phyloP scores from a whole-genome alignment of 2,797 vertebrate species.

The Spheniscus humboldti region DNA sequence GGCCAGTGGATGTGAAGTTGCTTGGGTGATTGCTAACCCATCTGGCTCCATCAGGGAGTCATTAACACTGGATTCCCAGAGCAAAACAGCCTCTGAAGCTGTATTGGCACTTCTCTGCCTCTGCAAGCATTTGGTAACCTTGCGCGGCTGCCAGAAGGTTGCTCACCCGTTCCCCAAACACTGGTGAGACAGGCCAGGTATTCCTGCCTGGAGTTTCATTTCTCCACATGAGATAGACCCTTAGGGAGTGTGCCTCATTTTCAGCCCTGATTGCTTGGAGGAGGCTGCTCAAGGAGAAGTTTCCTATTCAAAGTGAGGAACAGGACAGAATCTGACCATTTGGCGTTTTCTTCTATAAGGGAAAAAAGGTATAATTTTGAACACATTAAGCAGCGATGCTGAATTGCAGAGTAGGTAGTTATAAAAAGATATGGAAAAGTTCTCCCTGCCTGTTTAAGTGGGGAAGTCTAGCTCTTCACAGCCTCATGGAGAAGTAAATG shows the following conservation, averaged over 20 bases:
- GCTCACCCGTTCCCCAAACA: background rate
- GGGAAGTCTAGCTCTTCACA: background rate
- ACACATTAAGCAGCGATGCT: background rate
- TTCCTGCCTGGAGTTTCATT: background rate
- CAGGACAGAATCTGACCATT: background rate
- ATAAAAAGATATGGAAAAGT: background rate
- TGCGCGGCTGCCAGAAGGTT: background rate
- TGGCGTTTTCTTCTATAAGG: background rate
- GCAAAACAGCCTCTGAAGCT: background rate
- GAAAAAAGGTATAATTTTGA: background rate
- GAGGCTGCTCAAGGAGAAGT: background rate
- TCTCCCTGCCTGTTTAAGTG: background rate
- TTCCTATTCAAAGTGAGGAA: background rate
- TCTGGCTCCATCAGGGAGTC: background rate
- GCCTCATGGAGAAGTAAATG: background rate
- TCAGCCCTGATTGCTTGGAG: background rate
- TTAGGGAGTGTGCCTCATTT: background rate
- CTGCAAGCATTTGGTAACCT: background rate
- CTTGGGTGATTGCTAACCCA: background rate
- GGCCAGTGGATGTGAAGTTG: background rate
- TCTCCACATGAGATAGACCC: background rate
- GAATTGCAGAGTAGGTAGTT: background rate
- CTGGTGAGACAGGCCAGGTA: background rate
- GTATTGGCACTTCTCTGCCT: background rate
- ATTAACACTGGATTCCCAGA: background rate